A percentile compares a stretch with the other conserved stretches of the same genome.
phyloP scores from a whole-genome alignment of 2,113 vertebrate species.

The Pluvianellus socialis region DNA sequence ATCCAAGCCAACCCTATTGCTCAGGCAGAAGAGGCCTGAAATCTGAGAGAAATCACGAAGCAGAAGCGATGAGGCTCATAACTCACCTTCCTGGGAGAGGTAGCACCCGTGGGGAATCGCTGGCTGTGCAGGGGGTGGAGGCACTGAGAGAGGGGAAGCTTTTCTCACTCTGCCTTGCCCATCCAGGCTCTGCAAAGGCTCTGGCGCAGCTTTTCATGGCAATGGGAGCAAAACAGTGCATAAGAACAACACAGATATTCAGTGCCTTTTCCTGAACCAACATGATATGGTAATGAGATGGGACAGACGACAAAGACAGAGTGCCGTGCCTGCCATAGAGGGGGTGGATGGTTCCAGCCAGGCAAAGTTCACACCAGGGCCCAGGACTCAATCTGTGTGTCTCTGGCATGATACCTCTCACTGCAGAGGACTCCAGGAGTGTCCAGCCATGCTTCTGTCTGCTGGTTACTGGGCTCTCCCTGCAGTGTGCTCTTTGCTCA shows the following conservation, averaged over 20 bases:
- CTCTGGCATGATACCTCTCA: background rate
- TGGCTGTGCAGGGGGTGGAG: background rate
- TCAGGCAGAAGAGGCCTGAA: constrained; percentile 41
- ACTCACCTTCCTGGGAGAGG: constrained; percentile 21
- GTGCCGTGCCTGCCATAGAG: accelerated
- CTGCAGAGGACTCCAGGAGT: background rate
- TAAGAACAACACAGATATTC: background rate
- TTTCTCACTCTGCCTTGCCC: background rate
- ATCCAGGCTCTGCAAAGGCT: background rate
- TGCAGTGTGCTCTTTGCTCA: accelerated
- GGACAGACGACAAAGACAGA: background rate
- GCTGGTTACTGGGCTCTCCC: background rate
- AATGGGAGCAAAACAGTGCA: background rate
- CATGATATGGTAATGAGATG: background rate
- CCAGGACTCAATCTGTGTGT: background rate
- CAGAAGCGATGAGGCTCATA: constrained; percentile 6
- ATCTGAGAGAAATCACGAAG: constrained; percentile 42
- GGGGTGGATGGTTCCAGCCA: background rate
- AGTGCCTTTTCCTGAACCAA: background rate
- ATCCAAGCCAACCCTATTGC: constrained; percentile 18
- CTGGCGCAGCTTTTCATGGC: background rate
- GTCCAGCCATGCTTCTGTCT: background rate
- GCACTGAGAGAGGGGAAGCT: background rate
- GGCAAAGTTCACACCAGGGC: background rate
- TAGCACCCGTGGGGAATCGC: background rate